These are phyloP conservation scores for Pelodytes ibericus DNA, from an alignment of 2,797 vertebrate species.

Conservation along the genomic window DNA sequence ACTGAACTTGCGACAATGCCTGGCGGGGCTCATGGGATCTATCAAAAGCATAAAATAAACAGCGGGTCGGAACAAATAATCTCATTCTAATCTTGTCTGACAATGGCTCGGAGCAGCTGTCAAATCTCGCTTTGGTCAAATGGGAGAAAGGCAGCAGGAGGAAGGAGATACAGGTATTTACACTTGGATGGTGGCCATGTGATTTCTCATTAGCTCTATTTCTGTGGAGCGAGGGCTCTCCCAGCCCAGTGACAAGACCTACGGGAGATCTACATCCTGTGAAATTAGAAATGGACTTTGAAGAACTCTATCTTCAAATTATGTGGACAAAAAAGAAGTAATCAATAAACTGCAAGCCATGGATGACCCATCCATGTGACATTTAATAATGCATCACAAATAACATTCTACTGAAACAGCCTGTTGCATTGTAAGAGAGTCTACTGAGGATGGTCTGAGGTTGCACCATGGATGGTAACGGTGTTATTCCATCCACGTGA, in stretches of 20 bases:
- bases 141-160: slow-evolving; percentile 19
- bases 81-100: slow-evolving; percentile 36
- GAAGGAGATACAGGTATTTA: slow-evolving; percentile 19
- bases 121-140: slow-evolving; percentile 29
- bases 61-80: slow-evolving; percentile 33
- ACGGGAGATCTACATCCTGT: neutral
- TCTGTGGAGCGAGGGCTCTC: neutral
- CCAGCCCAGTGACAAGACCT: neutral
- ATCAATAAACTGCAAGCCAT: no score
- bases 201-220: neutral
- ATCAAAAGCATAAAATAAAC: slow-evolving; percentile 39
- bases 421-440: no score
- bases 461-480: no score
- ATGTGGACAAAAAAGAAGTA: no score
- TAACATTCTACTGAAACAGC: no score
- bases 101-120: slow-evolving; percentile 38
- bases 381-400: no score
- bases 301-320: no score
- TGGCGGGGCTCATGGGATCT: slow-evolving; percentile 12
- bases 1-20: slow-evolving; percentile 11
- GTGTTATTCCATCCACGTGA: no score
- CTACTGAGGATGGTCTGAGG: no score
- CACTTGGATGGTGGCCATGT: neutral
- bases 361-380: no score
- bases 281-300: slow-evolving; percentile 32